A percentile compares a stretch with the other conserved stretches of the same genome.
phyloP scores from a whole-genome alignment of 2,797 vertebrate genomes.

The Hyperoplus lanceolatus region DNA sequence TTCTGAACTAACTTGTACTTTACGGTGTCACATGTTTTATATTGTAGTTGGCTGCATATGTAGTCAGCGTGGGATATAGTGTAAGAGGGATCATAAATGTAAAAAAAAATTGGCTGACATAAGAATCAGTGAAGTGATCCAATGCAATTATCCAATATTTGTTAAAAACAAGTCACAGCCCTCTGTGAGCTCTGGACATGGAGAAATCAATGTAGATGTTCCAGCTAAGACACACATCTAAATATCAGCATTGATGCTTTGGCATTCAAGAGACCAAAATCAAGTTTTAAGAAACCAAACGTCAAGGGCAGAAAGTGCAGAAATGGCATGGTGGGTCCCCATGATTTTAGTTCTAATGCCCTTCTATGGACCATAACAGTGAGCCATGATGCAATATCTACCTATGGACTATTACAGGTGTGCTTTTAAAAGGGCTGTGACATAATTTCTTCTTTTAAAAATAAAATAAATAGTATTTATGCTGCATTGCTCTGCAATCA shows the following conservation, averaged over 20 bases:
- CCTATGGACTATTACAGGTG: constrained; percentile 6
- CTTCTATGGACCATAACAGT: neutral
- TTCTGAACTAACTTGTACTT: neutral
- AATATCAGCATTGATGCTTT: neutral
- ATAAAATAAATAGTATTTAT: neutral
- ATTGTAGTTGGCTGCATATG: neutral
- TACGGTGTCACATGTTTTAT: too few species aligned
- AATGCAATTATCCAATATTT: neutral
- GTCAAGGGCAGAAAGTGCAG: neutral
- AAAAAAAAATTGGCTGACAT: neutral
- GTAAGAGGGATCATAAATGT: neutral
- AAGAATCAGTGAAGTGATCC: neutral
- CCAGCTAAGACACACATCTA: neutral
- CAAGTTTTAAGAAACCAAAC: neutral
- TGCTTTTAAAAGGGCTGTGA: neutral
- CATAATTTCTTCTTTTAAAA: neutral
- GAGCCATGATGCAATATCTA: neutral
- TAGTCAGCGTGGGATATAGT: neutral
- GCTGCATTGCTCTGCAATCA: neutral
- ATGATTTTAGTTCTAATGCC: neutral
- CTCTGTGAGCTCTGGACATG: neutral
- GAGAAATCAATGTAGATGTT: neutral
- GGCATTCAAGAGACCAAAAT: neutral
- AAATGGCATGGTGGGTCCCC: neutral
- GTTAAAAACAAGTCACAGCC: neutral